Base-by-base conservation (phyloP, 2,113 vertebrate species). In the Casuarius casuarius region DNA sequence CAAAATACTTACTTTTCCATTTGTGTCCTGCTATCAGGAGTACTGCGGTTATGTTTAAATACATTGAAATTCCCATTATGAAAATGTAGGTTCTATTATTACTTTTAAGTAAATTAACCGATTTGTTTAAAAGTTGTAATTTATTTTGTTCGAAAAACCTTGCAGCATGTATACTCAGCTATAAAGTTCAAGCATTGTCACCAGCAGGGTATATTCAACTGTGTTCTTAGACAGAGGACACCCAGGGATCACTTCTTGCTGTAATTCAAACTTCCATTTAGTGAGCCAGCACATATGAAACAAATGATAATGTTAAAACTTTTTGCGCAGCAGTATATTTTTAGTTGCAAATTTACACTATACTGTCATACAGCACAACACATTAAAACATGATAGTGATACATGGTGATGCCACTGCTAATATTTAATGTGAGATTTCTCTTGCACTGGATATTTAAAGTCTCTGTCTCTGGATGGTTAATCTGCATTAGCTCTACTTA, bases 401-500 rank as follows among this genome's bases (percentile, higher is more conserved):
- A 35, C 22, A 3, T 5, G 23, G 29, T 70, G 67, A 80, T 59
- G 63, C 40, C 14, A 26, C 58, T 70, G 38, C 40, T 68, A 56
- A 77, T 62, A 31, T 92, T 73, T 86, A 77, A 70, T 63, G 73
- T 1, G 46, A 86, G 54, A 26, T 78, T 89, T 87, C 70, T 63
- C 52, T 95, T 90, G 63, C 90, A 63, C 20, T 88, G 56, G 63
- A 49, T 83, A 85, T 54, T 72, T 86, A 65, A 90, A 87, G 29
- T 68, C 48, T 95, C 74, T 76, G 71, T 92, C 66, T 83, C 8
- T 42, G 78, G 51, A 35, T 66, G 90, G 93, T 79, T 92, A 79
- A 95, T 90, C 93, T 92, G 82, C 44, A 75, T 95, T 92, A 93
- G 66, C 51, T 88, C 71, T 83, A 59, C 82, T 94, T 91, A 84